Evolutionary conservation across 53 echinoderm and acorn worm genomes (phyloP), one percentile per base, ranked within the genome.

Genomic region (Holothuria scabra): DNA sequence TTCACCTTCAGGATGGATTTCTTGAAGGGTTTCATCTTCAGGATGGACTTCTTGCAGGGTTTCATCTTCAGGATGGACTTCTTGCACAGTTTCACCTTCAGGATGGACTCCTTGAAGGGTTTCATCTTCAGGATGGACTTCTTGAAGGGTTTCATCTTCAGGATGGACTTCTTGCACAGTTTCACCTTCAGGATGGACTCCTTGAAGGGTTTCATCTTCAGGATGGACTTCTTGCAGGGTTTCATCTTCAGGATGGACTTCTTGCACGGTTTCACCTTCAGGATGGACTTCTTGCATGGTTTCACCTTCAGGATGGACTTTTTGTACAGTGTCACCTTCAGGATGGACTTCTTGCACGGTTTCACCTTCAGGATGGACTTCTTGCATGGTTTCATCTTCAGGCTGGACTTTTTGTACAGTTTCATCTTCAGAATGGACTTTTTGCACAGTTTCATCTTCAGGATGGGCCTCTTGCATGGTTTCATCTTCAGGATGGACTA

Each of bases 241-340:
- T 1, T 64, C 20, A 21, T n/a, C n/a, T n/a, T n/a, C n/a, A n/a
- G n/a, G n/a, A n/a, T n/a, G n/a, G n/a, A n/a, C n/a, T n/a, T n/a
- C n/a, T n/a, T n/a, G n/a, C n/a, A n/a, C n/a, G 25, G 64, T 18
- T 64, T 64, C 20, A 64, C 25, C 64, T 24, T 64, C 64, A 1
- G 28, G 64, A 64, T 64, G 64, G 0, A 18, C 64, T 21, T 64
- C 64, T 1, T 64, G 23, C 1, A 21, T 18, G 25, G 64, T 21
- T 1, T 64, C 20, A 21, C 25, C n/a, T n/a, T n/a, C 28, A 24
- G 64, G 64, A 12, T 25, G 20, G 23, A 21, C 14, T 21, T 26
- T 64, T 21, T 25, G 64, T 12, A 64, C 64, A 64, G 25, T 64
- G 12, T 64, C 64, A 64, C n/a, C n/a, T n/a, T n/a, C n/a, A n/a